phyloP scores from a whole-genome alignment of 2,888 invertebrate genomes.

The Cantharis rufa region DNA sequence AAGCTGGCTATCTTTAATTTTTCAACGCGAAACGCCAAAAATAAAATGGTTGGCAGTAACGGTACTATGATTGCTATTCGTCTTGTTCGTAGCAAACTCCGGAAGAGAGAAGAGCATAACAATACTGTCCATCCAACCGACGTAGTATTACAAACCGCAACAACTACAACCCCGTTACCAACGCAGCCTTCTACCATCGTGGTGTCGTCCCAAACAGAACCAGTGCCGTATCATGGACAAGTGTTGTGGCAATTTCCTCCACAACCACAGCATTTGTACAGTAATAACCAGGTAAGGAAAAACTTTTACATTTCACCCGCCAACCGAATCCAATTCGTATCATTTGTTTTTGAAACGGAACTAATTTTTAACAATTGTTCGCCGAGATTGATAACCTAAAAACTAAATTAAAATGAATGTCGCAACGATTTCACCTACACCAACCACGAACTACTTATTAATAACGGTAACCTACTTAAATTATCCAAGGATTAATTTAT shows the following conservation, averaged over 20 bases:
- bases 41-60: slow-evolving; percentile 79
- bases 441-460: slow-evolving; percentile 1
- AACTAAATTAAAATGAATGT: slow-evolving; percentile 16
- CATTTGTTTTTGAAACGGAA: neutral
- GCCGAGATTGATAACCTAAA: neutral
- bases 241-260: slow-evolving; percentile 85
- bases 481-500: slow-evolving; percentile 3
- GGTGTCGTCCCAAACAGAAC: slow-evolving; percentile 56
- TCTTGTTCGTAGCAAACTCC: slow-evolving; percentile 88
- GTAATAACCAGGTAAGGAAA: slow-evolving; percentile 73
- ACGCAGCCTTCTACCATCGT: slow-evolving; percentile 40
- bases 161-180: slow-evolving; percentile 49
- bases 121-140: slow-evolving; percentile 72
- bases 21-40: slow-evolving; percentile 43
- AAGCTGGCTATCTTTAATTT: slow-evolving; percentile 55
- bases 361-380: neutral
- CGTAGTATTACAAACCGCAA: slow-evolving; percentile 65
- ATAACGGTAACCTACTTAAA: slow-evolving; percentile 12
- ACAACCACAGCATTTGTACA: slow-evolving; percentile 76
- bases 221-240: slow-evolving; percentile 68
- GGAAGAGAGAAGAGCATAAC: slow-evolving; percentile 81
- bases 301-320: slow-evolving; percentile 2
- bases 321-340: neutral
- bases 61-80: slow-evolving; percentile 87
- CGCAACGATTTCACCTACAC: slow-evolving; percentile 10